Percentiles rank a stretch among this genome's conserved stretches.
Conservation (phyloP, 2,888 invertebrate genomes). For the Apomyelois bistriatella region DNA sequence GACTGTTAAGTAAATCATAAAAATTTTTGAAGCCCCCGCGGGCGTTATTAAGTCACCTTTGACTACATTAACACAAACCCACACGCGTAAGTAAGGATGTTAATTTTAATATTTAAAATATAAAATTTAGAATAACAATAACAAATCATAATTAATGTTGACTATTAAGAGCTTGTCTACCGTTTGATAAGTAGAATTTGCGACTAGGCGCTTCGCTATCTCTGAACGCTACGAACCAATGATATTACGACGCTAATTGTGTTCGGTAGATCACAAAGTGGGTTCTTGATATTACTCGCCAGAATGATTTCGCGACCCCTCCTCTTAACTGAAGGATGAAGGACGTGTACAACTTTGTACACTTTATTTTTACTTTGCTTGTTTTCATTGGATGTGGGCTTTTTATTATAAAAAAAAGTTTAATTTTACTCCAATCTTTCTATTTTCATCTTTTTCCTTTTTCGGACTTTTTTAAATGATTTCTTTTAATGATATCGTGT, state of each 20-base stretch:
- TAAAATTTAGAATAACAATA: slow-evolving; percentile 35
- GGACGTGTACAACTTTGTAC: slow-evolving; percentile 45
- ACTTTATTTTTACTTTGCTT: slow-evolving; percentile 48
- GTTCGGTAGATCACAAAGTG: slow-evolving; percentile 27
- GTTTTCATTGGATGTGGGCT: slow-evolving; percentile 75
- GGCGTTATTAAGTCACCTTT: slow-evolving; percentile 31
- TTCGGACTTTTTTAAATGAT: slow-evolving; percentile 56
- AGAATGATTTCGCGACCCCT: slow-evolving; percentile 50
- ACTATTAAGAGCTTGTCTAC: slow-evolving; percentile 33
- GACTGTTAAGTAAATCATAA: slow-evolving; percentile 38
- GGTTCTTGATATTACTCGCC: slow-evolving; percentile 40
- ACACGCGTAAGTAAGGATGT: slow-evolving; percentile 65
- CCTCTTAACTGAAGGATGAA: slow-evolving; percentile 43
- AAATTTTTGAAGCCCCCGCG: slow-evolving; percentile 32
- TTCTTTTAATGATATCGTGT: slow-evolving; percentile 65
- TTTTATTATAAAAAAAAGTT: slow-evolving; percentile 44
- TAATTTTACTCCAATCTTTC: slow-evolving; percentile 43
- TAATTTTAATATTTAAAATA: slow-evolving; percentile 40
- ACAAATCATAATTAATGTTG: slow-evolving; percentile 36
- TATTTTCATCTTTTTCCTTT: slow-evolving; percentile 33
- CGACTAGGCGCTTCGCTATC: slow-evolving; percentile 35
- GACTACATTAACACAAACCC: slow-evolving; percentile 77
- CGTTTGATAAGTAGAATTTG: slow-evolving; percentile 14
- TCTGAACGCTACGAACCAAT: slow-evolving; percentile 47
- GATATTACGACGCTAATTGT: slow-evolving; percentile 29